Evolutionary conservation across 1,140 invertebrate species (phyloP).

Genomic region (Agrilus planipennis): DNA sequence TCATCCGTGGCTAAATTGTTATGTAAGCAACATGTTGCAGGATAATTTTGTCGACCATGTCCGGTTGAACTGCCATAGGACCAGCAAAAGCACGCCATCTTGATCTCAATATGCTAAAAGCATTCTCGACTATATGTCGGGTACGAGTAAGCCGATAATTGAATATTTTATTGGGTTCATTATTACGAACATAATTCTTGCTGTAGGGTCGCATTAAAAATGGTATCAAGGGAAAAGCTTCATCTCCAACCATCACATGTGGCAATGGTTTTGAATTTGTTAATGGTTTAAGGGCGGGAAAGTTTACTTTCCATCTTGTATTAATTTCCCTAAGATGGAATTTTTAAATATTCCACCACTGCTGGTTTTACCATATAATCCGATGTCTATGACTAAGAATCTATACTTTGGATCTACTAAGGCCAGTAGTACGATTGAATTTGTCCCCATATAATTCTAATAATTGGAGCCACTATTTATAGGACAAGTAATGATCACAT

Average conservation of each 20-base stretch:
- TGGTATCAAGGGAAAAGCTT: background rate
- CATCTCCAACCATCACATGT: background rate
- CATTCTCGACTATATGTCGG: background rate
- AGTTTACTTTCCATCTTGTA: background rate
- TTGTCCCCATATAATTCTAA: conserved; percentile 31
- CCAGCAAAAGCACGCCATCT: conserved; percentile 1
- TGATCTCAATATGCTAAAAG: conserved; percentile 9
- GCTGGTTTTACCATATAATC: conserved; percentile 28
- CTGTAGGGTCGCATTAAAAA: background rate
- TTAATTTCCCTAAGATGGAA: background rate
- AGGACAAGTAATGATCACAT: conserved; percentile 4
- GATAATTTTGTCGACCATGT: background rate
- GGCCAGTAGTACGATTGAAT: conserved; percentile 28
- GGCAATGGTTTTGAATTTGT: background rate
- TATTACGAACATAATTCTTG: background rate
- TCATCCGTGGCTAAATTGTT: background rate
- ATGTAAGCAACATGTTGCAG: background rate
- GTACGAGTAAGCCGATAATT: background rate
- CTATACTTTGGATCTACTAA: conserved; percentile 24
- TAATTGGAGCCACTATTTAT: conserved; percentile 16
- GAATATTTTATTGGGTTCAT: background rate
- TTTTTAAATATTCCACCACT: conserved; percentile 32
- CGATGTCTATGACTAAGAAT: conserved; percentile 28
- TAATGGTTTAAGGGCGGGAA: background rate
- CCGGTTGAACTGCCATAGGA: background rate